Evolutionary conservation across 2,888 invertebrate species (phyloP).

Genomic region (Macaria notata): DNA sequence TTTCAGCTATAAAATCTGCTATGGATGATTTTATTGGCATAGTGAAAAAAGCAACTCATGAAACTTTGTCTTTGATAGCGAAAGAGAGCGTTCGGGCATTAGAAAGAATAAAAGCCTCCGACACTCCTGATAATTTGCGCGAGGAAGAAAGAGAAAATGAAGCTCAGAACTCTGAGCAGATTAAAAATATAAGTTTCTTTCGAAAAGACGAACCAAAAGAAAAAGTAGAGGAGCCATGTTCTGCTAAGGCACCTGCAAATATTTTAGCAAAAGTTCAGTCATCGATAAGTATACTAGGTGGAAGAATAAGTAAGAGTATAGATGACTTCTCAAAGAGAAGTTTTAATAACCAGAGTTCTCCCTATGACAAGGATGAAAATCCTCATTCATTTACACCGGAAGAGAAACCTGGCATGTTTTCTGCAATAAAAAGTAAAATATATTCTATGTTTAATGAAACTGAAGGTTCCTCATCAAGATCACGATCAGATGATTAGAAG

Average conservation of each 20-base stretch:
- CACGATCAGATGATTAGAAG: no score
- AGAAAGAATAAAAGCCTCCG: constrained; percentile 35
- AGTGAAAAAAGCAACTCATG: constrained; percentile 47
- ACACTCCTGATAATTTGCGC: constrained; percentile 21
- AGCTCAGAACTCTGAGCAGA: constrained; percentile 23
- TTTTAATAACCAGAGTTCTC: constrained; percentile 37
- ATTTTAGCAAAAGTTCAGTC: constrained; percentile 44
- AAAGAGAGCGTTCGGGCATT: constrained; percentile 44
- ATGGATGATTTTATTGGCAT: constrained; percentile 51
- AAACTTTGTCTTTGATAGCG: constrained; percentile 45
- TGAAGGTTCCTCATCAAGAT: constrained; percentile 8
- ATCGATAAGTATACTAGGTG: constrained; percentile 37
- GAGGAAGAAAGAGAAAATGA: constrained; percentile 12
- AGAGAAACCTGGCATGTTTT: constrained; percentile 39
- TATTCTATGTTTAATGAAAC: constrained; percentile 46
- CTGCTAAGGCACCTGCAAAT: constrained; percentile 14
- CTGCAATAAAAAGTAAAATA: constrained; percentile 45
- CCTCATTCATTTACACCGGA: constrained; percentile 12
- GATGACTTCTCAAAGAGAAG: constrained; percentile 28
- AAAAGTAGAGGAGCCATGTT: neutral
- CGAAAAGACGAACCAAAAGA: constrained; percentile 6
- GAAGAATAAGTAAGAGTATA: constrained; percentile 21
- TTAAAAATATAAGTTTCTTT: constrained; percentile 26
- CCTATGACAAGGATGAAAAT: constrained; percentile 35
- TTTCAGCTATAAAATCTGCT: constrained; percentile 48